Evolutionary conservation across 2,888 invertebrate genomes (phyloP).

Genomic region (Megastigmus dorsalis): DNA sequence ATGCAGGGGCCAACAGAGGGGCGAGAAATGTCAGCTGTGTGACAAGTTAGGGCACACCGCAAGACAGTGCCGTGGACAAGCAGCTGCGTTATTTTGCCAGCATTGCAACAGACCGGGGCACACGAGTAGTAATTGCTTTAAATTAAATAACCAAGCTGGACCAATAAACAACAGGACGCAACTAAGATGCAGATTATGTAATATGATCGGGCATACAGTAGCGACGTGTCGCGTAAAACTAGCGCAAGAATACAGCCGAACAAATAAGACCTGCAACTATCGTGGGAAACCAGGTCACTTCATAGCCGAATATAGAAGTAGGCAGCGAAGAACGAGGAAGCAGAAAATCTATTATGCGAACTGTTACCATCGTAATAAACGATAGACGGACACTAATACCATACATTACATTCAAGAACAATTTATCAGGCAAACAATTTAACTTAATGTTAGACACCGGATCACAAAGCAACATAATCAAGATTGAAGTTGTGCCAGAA

Average conservation of each 20-base stretch:
- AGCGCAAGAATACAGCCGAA: no score
- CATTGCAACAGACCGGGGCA: no score
- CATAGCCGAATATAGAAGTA: neutral
- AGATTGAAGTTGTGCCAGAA: neutral
- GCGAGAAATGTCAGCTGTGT: neutral
- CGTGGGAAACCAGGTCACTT: neutral
- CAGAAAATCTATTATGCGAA: neutral
- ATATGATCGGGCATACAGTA: neutral
- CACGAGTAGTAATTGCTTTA: neutral
- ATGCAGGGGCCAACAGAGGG: neutral
- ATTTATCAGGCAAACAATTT: no score
- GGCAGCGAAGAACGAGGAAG: neutral
- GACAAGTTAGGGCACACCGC: neutral
- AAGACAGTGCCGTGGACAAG: neutral
- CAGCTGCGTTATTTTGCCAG: no score
- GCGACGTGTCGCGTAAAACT: neutral
- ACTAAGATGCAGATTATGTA: neutral
- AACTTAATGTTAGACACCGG: neutral
- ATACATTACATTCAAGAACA: neutral
- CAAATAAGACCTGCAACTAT: neutral
- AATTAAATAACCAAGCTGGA: no score
- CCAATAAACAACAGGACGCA: no score
- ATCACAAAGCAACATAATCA: neutral
- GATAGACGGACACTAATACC: neutral
- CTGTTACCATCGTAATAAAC: neutral